Base-by-base conservation (phyloP, 2,888 invertebrate genomes). In the Penaeus monodon region DNA sequence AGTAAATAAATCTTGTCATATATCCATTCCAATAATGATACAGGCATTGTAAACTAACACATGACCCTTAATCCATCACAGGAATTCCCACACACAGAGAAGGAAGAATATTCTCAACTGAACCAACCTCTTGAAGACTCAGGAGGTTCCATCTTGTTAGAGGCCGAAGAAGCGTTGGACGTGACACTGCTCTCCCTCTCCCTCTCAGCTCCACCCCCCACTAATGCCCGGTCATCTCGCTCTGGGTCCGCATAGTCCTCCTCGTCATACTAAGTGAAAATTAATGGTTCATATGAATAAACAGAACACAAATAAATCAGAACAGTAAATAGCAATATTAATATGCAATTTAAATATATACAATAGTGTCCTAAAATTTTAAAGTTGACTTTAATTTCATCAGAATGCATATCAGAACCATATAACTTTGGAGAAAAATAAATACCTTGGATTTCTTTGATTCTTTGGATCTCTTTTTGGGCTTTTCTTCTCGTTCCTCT, bases 101-200 rank as follows among this genome's bases (percentile, higher is more conserved):
- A 57, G 57, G 14, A 57, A 57, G 12, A 57, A 3, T 17, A 17
- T 57, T 57, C 17, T 57, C 66, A 33, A 33, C 38, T 38, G 17
- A 24, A 29, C 78, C 74, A 63, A 89, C 89, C 84, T 87, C 89
- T 89, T 76, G 89, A 78, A 38, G 89, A 84, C n/a, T 89, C 89
- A 68, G 89, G 89, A 63, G 89, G 89, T 33, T 89, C 89, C 89
- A 89, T 89, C 84, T 89, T 89, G 70, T 80, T 66, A 12, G 89
- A 89, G 12, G 87, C 44, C 24, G 89, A 87, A 20, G 89, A 89
- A 8, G 84, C 68, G 63, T 89, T 89, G 68, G 89, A 89, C 3
- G 84, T 76, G 8, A 81, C 89, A 66, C 89, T 89, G 84, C 86
- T 76, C 70, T 89, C 89, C 70, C 89, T 73, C 70, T 89, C 89